Evolutionary conservation across 2,113 vertebrate species (phyloP), one percentile per base, ranked within the genome.

Genomic region (Dendrocopos noguchii): DNA sequence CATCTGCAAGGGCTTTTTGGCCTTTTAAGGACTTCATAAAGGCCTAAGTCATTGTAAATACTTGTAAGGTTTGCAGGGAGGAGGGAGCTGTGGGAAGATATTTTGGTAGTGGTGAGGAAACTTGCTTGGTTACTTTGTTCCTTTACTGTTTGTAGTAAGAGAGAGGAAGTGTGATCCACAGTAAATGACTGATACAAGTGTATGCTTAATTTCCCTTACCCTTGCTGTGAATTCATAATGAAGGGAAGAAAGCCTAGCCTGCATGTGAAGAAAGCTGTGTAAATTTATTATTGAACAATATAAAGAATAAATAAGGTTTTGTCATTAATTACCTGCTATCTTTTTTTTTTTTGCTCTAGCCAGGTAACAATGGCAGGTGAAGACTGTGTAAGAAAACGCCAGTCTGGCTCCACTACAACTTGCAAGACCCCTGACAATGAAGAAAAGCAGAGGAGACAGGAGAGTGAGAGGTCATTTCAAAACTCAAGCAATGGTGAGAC

Each of bases 311-410:
- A 63, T 82, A 2, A 60, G 7, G 17, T 75, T 56, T 46, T 78
- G 65, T 71, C 18, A 14, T 34, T 91, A 80, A 89, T 56, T 67
- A 6, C 50, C 29, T 84, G 6, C 59, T 91, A 0, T 80, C 8
- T 13, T 75, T 88, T 93, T 94, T 13, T 78, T 91, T 93, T 94
- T 33, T 87, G 31, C 11, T 75, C n/a, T 59, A 56, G 17, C 28
- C 78, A 71, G 84, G 52, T 61, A 80, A 67, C 55, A 66, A 96
- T 97, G 97, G 94, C 97, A 74, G 95, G 95, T 61, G 95, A 98
- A 87, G 97, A 98, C 39, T 94, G 90, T 42, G n/a, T 97, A 25
- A 96, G 97, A 74, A 97, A 97, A n/a, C 97, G 97, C 20, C 94
- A 89, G 4, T 67, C 84, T 25, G 95, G 94, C 88, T 90, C 92